Base-by-base conservation (phyloP, 2,888 invertebrate genomes). In the Siphlonurus alternatus region DNA sequence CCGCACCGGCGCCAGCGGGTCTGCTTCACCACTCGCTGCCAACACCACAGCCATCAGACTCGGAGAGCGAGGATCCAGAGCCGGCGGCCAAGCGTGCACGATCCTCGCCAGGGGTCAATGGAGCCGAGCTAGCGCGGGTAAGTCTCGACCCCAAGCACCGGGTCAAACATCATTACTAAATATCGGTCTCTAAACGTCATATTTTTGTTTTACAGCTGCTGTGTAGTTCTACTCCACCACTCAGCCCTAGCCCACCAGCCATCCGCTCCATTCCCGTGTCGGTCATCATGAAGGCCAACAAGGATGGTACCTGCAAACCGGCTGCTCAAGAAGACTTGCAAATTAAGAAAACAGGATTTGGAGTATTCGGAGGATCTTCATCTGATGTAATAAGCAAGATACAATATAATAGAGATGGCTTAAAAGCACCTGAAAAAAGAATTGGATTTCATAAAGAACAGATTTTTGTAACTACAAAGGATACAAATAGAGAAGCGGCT, bases 1-100 rank as follows among this genome's bases (percentile, higher is more conserved):
- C 15, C 23, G 23, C n/a, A 5, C 19, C 19, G n/a, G 20, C 20
- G n/a, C n/a, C n/a, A n/a, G n/a, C n/a, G n/a, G n/a, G n/a, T n/a
- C n/a, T n/a, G n/a, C n/a, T n/a, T n/a, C 59, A 53, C 10, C 3
- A 22, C 2, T 15, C 18, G 1, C 76, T 80, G 69, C 81, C 88
- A 64, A 92, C 92, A 2, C 92, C 92, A 0, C 89, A 91, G 74
- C 88, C 89, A 22, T 91, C 91, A 0, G 92, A 93, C 74, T 88
- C 89, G 0, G 92, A 92, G 77, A 75, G 76, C 66, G 69, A 75
- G 73, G 85, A 89, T 75, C 81, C 82, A 69, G 82, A 81, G 71
- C 78, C 79, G 25, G 76, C 78, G 22, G 74, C 75, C 66, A 81
- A 81, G 74, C 71, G 75, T 69, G 70, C 74, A 74, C 67, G 70